Percentiles rank a stretch among this genome's conserved stretches.
Evolutionary conservation across 2,113 vertebrate genomes (phyloP).

Genomic region (Gracilinanus agilis): DNA sequence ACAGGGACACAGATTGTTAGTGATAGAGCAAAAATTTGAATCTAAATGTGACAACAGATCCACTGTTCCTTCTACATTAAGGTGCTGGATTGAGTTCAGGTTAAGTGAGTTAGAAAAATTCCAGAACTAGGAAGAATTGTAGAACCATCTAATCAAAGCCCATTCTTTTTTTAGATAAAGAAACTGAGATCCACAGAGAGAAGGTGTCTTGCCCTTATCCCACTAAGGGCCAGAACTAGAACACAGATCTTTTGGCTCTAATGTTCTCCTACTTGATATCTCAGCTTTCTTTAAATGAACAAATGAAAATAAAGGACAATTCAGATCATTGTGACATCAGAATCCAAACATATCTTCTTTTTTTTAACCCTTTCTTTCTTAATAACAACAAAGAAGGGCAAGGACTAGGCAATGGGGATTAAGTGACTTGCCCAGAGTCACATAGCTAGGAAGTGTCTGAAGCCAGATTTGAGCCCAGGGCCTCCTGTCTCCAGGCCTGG

Average conservation of each 20-base stretch:
- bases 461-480: no score
- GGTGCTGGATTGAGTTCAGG: background rate
- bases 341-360: background rate
- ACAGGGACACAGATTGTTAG: background rate
- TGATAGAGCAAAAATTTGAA: background rate
- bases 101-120: background rate
- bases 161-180: background rate
- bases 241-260: background rate
- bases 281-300: background rate
- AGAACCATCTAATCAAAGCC: background rate
- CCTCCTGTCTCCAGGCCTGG: no score
- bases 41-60: background rate
- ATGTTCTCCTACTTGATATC: background rate
- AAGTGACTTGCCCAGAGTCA: no score
- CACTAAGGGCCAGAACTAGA: background rate
- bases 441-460: no score
- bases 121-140: background rate
- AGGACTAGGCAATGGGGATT: no score
- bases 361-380: no score
- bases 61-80: background rate
- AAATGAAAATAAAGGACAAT: background rate
- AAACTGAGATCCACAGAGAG: background rate
- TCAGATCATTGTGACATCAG: background rate
- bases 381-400: no score
- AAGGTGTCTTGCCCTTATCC: background rate